phyloP scores from a whole-genome alignment of 2,797 vertebrate species.

The Masticophis lateralis region DNA sequence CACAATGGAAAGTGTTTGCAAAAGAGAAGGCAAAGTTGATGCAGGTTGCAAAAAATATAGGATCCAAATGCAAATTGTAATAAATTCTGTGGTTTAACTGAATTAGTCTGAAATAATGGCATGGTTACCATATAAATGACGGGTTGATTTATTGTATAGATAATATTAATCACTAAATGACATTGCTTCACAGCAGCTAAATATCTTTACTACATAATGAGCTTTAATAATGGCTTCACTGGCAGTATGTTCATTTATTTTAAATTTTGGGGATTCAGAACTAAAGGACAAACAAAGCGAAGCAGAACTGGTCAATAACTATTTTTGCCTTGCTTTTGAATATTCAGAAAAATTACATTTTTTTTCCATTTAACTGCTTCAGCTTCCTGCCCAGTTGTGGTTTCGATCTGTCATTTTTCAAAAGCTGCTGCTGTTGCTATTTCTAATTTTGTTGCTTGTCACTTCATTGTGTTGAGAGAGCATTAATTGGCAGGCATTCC shows the following conservation, averaged over 20 bases:
- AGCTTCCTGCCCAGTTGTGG: neutral
- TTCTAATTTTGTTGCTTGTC: neutral
- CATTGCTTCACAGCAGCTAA: neutral
- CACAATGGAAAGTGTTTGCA: neutral
- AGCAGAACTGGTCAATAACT: neutral
- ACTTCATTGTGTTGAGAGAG: neutral
- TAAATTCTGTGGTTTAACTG: neutral
- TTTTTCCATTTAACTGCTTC: neutral
- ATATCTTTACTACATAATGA: neutral
- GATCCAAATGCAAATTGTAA: neutral
- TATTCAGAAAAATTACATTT: neutral
- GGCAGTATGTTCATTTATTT: slow-evolving; percentile 2
- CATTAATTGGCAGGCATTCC: neutral
- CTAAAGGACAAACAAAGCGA: neutral
- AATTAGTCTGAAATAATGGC: neutral
- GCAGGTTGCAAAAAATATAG: neutral
- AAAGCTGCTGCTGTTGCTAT: neutral
- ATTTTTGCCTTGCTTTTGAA: neutral
- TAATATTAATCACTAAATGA: neutral
- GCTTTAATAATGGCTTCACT: slow-evolving; percentile 5
- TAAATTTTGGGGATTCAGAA: neutral
- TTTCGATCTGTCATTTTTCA: neutral
- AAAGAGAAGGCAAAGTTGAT: neutral
- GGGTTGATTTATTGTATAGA: neutral
- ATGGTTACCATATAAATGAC: neutral